phyloP scores from a whole-genome alignment of 2,888 invertebrate species.

The Tipula vernalis region DNA sequence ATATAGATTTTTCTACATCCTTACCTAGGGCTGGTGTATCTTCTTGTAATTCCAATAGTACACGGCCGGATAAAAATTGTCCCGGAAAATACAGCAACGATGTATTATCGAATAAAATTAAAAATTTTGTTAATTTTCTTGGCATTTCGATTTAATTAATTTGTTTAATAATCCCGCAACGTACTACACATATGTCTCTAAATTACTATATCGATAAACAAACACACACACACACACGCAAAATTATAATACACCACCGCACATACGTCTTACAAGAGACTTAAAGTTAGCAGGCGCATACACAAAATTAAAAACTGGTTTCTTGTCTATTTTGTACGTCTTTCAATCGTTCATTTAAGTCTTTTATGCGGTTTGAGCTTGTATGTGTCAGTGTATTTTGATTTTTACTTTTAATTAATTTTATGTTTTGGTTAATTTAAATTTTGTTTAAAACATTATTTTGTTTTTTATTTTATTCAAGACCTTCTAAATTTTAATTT shows the following conservation, averaged over 20 bases:
- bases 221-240: not conserved
- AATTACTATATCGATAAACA: not conserved
- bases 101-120: slow-evolving; percentile 88
- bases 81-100: slow-evolving; percentile 88
- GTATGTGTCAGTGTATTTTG: not conserved
- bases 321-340: not conserved
- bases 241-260: not conserved
- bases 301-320: not conserved
- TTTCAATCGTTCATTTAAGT: slow-evolving; percentile 5
- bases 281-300: not conserved
- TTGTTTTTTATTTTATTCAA: not conserved
- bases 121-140: slow-evolving; percentile 79
- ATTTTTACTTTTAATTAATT: slow-evolving; percentile 5
- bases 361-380: not conserved
- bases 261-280: not conserved
- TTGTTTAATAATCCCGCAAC: not conserved
- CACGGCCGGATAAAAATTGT: slow-evolving; percentile 82
- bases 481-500: not conserved
- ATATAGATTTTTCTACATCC: slow-evolving; percentile 20
- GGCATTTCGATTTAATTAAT: slow-evolving; percentile 45
- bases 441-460: not conserved
- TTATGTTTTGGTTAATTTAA: not conserved
- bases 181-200: not conserved
- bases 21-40: slow-evolving; percentile 81
- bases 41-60: slow-evolving; percentile 84